phyloP scores from a whole-genome alignment of 2,113 vertebrate species.

The Tachuris rubrigastra region DNA sequence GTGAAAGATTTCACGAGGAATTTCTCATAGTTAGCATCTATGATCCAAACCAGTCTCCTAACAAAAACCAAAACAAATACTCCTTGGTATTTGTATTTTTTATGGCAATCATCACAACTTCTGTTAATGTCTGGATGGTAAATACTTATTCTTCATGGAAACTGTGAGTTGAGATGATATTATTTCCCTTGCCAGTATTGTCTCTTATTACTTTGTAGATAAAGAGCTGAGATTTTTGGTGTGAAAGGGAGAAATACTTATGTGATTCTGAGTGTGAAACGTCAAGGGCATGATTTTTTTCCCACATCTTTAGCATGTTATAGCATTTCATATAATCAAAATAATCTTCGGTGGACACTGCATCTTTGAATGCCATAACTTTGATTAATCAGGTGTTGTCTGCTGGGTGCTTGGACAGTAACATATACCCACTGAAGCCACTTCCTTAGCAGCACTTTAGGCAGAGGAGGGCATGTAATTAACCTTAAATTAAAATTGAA shows the following conservation, averaged over 20 bases:
- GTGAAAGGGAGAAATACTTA: background rate
- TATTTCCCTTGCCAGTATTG: background rate
- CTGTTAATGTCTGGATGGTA: background rate
- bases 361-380: background rate
- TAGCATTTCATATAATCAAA: background rate
- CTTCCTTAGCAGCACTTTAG: background rate
- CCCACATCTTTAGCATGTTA: background rate
- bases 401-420: background rate
- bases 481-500: background rate
- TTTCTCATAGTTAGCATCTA: background rate
- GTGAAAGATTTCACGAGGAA: background rate
- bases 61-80: background rate
- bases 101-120: background rate
- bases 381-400: background rate
- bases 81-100: background rate
- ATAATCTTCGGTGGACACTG: background rate
- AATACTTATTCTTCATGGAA: background rate
- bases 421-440: fast-evolving
- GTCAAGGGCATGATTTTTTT: background rate
- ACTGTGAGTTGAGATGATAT: background rate
- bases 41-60: background rate
- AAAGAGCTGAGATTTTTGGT: background rate
- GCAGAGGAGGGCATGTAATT: background rate
- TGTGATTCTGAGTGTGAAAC: background rate
- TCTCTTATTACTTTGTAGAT: background rate